These are phyloP conservation scores for Aselliscus stoliczkanus DNA, from an alignment of 2,797 vertebrate species.

Conservation along the genomic window DNA sequence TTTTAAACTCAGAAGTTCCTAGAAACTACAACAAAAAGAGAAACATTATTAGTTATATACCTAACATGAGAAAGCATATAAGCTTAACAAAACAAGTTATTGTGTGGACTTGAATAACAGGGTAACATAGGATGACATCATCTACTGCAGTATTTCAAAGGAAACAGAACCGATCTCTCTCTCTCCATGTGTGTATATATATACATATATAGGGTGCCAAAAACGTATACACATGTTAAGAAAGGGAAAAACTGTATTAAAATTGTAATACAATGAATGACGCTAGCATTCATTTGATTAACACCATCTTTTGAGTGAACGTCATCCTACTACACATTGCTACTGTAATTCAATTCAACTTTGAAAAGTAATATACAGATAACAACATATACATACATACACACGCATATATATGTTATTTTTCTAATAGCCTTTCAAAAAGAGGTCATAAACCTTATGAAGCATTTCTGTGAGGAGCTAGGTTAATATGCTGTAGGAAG, in stretches of 20 bases:
- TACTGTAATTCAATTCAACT: too few relatives aligned
- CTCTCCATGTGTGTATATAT: too few relatives aligned
- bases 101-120: not conserved
- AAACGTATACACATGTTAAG: too few relatives aligned
- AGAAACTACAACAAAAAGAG: not conserved
- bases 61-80: not conserved
- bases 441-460: not conserved
- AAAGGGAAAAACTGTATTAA: too few relatives aligned
- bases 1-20: not conserved
- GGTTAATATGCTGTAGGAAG: not conserved
- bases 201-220: too few relatives aligned
- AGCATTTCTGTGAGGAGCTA: not conserved
- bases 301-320: too few relatives aligned
- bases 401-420: not conserved
- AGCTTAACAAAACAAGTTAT: not conserved
- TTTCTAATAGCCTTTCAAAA: not conserved
- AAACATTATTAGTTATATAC: not conserved
- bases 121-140: not conserved
- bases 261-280: too few relatives aligned
- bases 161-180: not conserved
- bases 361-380: too few relatives aligned
- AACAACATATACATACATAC: too few relatives aligned
- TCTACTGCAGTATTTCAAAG: not conserved
- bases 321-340: too few relatives aligned
- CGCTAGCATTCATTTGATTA: too few relatives aligned